phyloP scores from a whole-genome alignment of 2,888 invertebrate genomes.

The Muschampia plurimacula region DNA sequence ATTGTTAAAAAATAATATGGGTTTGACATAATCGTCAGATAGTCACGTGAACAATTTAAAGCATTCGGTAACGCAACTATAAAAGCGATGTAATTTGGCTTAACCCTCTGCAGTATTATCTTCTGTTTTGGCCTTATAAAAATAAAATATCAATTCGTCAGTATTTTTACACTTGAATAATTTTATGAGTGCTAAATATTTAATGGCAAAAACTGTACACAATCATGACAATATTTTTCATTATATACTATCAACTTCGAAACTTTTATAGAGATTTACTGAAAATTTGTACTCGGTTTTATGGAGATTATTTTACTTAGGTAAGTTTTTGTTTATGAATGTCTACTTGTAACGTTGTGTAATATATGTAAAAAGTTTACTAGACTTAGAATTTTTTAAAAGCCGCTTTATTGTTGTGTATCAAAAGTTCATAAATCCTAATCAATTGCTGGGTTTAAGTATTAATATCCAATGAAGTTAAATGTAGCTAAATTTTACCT shows the following conservation, averaged over 20 bases:
- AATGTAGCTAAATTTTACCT: slow-evolving; percentile 11
- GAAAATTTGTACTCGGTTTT: slow-evolving; percentile 34
- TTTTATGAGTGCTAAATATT: slow-evolving; percentile 33
- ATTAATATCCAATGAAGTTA: slow-evolving; percentile 12
- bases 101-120: too few relatives aligned
- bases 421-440: slow-evolving; percentile 46
- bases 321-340: slow-evolving; percentile 32
- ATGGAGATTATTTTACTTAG: slow-evolving; percentile 33
- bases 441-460: slow-evolving; percentile 17
- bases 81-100: too few relatives aligned
- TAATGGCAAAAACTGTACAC: slow-evolving; percentile 11
- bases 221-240: slow-evolving; percentile 32
- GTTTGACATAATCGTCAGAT: too few relatives aligned
- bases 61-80: too few relatives aligned
- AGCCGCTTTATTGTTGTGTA: slow-evolving; percentile 61
- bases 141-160: too few relatives aligned
- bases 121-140: too few relatives aligned
- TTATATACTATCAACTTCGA: slow-evolving; percentile 9
- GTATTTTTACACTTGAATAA: neutral
- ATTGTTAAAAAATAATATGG: too few relatives aligned
- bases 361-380: slow-evolving; percentile 77
- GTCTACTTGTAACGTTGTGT: slow-evolving; percentile 56
- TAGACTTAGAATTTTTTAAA: slow-evolving; percentile 72
- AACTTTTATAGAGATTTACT: slow-evolving; percentile 37
- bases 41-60: too few relatives aligned